These are phyloP conservation scores for Heliopora coerulea DNA, from an alignment of 92 coral and sea anemone species.

Conservation along the genomic window DNA sequence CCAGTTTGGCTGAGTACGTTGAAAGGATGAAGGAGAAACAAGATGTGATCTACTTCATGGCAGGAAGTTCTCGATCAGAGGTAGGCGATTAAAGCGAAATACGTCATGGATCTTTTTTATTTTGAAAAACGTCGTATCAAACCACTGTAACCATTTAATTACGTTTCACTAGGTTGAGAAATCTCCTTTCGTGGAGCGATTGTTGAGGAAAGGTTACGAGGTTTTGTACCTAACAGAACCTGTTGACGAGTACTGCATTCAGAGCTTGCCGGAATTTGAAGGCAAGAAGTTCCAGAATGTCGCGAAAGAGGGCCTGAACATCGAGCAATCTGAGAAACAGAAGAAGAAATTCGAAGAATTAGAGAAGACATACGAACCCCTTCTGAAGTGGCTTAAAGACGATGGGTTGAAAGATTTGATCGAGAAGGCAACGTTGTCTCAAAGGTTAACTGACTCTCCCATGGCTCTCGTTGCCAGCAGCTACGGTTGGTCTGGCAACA, in stretches of 20 bases:
- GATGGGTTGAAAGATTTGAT: constrained; percentile 90
- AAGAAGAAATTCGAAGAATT: constrained; percentile 88
- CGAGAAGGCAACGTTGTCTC: constrained; percentile 94
- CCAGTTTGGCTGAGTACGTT: constrained; percentile 88
- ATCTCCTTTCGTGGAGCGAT: constrained; percentile 93
- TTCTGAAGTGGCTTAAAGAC: constrained; percentile 96
- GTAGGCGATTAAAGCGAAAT: constrained; percentile 25
- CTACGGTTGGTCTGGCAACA: constrained; percentile 99
- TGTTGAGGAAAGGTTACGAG: constrained; percentile 95
- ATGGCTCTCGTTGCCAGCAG: constrained; percentile 99
- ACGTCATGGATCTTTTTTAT: background rate
- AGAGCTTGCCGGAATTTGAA: constrained; percentile 97
- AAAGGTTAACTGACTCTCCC: constrained; percentile 91
- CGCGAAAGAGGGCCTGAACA: constrained; percentile 96
- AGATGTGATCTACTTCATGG: constrained; percentile 96
- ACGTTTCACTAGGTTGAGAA: constrained; percentile 60
- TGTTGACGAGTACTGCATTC: constrained; percentile 98
- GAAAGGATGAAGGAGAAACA: constrained; percentile 99
- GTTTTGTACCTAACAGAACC: constrained; percentile 89
- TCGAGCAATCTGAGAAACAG: constrained; percentile 83
- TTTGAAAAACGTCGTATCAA: too few relatives aligned
- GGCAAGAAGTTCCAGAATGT: constrained; percentile 99
- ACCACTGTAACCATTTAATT: background rate
- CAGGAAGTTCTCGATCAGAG: constrained; percentile 95
- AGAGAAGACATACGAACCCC: constrained; percentile 95